Conservation (phyloP, 2,888 invertebrate genomes). For the Patella caerulea region DNA sequence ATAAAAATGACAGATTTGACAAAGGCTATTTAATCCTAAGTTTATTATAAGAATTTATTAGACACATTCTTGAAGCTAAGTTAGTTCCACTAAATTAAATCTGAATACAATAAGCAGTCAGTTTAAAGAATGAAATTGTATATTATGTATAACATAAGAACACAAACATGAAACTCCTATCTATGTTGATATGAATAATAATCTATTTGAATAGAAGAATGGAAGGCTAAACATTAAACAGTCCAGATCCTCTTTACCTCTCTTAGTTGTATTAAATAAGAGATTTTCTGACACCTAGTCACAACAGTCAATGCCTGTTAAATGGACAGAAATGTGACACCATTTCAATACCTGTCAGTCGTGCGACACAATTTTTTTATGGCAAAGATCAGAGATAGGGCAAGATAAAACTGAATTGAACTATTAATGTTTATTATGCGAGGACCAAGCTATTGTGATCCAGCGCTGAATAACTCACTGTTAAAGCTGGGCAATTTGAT, state of each 20-base stretch:
- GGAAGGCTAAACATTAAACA: background rate
- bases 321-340: background rate
- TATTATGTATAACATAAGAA: no score
- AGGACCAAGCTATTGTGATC: background rate
- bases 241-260: no score
- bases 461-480: background rate
- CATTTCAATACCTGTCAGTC: background rate
- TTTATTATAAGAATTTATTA: no score
- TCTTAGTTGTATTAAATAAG: background rate
- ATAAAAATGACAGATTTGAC: no score
- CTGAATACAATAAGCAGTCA: no score
- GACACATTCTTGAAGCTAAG: no score
- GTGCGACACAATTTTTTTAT: background rate
- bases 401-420: background rate
- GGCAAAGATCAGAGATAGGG: background rate
- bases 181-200: no score
- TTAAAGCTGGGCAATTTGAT: background rate
- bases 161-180: no score
- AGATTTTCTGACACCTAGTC: background rate
- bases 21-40: no score
- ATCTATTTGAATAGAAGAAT: constrained; percentile 9
- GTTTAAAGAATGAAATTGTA: no score
- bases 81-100: no score
- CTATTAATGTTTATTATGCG: background rate
- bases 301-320: background rate